Conservation (phyloP, 2,113 vertebrate species). For the Petrocephalus microphthalmus region DNA sequence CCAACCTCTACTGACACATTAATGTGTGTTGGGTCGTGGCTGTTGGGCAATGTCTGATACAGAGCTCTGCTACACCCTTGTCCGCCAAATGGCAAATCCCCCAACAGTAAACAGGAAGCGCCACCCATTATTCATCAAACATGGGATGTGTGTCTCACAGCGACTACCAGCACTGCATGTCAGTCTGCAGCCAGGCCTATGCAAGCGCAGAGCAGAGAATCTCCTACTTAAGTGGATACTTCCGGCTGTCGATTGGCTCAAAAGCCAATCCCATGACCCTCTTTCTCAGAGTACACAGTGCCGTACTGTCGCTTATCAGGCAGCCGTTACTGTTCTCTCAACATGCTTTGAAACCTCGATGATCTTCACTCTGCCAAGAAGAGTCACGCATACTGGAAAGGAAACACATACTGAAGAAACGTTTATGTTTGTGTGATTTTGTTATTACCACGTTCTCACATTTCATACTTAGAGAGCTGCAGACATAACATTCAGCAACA, state of each 20-base stretch:
- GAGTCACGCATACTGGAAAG: too few relatives aligned
- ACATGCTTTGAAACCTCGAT: not conserved
- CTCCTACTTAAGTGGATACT: not conserved
- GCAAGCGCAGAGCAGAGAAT: not conserved
- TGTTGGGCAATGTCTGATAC: not conserved
- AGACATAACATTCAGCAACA: not conserved
- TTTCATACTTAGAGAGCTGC: not conserved
- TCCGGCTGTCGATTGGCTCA: not conserved
- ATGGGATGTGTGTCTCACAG: not conserved
- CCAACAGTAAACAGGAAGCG: not conserved
- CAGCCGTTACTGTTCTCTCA: not conserved
- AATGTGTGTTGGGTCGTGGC: not conserved
- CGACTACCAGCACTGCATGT: not conserved
- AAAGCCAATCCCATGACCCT: not conserved
- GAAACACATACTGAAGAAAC: not conserved
- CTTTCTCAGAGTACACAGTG: not conserved
- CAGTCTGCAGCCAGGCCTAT: not conserved
- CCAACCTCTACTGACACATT: not conserved
- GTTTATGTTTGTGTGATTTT: not conserved
- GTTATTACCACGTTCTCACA: not conserved
- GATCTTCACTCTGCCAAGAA: not conserved
- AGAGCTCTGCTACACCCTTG: not conserved
- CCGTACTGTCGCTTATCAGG: not conserved
- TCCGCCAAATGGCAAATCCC: not conserved
- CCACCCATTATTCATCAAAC: not conserved